Base-by-base conservation (phyloP, 2,113 vertebrate species). In the Psephotus haematonotus region DNA sequence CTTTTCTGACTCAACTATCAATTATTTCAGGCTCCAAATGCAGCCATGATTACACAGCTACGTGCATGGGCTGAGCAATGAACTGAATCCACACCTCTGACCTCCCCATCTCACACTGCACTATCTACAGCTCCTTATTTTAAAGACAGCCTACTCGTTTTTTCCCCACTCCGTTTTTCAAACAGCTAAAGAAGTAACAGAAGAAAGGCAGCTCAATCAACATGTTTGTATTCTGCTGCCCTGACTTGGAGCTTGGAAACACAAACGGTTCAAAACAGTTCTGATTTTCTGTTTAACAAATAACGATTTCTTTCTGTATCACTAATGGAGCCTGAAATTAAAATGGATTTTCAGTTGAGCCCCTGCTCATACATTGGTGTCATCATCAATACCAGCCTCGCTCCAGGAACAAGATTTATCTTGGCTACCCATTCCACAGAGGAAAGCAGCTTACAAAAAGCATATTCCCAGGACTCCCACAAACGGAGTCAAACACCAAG, bases 281-380 rank as follows among this genome's bases (percentile, higher is more conserved):
- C 72, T 92, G 86, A 55, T 84, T 90, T 86, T 90, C 92, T 93
- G 82, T 74, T 96, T 88, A 96, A 93, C 94, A 93, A 94, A 90
- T 88, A 96, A 93, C 44, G 87, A 95, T 96, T 96, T 93, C 86
- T 94, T 63, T 93, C 88, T 29, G 39, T 76, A 70, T 72, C 81
- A 41, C 80, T 95, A 96, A 97, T 86, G 86, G 95, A 57, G 95
- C 90, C 72, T 96, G 93, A 97, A 96, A 96, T 95, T 55, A 86
- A 93, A 95, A 97, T 96, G 72, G 96, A 96, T 96, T 96, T 97
- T 84, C 14, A 88, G 91, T 76, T 47, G 92, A 80, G 68, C 78
- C 91, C 87, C 70, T 60, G 85, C 43, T 83, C 87, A 64, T 57
- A 70, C 37, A 18, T 37, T 80, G 8, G 88, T 87, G 89, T 57